Evolutionary conservation across 2,797 vertebrate genomes (phyloP).

Genomic region (Bovichtus diacanthus): DNA sequence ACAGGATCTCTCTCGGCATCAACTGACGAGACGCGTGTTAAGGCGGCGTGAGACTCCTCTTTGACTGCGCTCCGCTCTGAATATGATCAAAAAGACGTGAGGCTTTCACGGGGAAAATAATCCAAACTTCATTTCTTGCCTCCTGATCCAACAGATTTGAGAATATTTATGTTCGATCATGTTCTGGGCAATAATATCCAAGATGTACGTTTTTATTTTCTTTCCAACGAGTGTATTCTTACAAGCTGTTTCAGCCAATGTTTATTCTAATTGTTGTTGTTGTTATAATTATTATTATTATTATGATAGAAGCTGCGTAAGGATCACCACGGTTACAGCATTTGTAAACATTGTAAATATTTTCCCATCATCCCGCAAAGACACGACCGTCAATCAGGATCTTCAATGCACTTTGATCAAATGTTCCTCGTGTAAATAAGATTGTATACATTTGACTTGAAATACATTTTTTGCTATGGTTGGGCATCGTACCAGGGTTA

Average conservation of each 20-base stretch:
- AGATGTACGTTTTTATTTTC: constrained; percentile 51
- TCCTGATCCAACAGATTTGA: constrained; percentile 25
- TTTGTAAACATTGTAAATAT: constrained; percentile 95
- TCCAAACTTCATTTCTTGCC: constrained; percentile 21
- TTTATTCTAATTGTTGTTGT: constrained; percentile 28
- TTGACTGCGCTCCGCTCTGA: background rate
- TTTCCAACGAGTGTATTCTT: constrained; percentile 83
- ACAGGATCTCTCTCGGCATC: background rate
- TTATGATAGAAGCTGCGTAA: constrained; percentile 75
- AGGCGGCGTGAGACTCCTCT: background rate
- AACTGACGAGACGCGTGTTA: background rate
- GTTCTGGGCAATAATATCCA: constrained; percentile 56
- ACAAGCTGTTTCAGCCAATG: constrained; percentile 73
- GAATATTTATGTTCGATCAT: constrained; percentile 70
- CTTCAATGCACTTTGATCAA: constrained; percentile 95
- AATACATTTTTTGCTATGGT: constrained; percentile 91
- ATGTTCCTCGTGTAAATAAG: constrained; percentile 94
- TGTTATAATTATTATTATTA: constrained; percentile 30
- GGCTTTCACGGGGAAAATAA: background rate
- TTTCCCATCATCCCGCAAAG: constrained; percentile 69
- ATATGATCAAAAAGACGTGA: background rate
- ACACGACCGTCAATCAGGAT: constrained; percentile 89
- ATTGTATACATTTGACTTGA: constrained; percentile 90
- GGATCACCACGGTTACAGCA: constrained; percentile 83
- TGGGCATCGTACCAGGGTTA: constrained; percentile 91